Conservation (phyloP, 2,888 invertebrate species). For the Adineta ricciae region DNA sequence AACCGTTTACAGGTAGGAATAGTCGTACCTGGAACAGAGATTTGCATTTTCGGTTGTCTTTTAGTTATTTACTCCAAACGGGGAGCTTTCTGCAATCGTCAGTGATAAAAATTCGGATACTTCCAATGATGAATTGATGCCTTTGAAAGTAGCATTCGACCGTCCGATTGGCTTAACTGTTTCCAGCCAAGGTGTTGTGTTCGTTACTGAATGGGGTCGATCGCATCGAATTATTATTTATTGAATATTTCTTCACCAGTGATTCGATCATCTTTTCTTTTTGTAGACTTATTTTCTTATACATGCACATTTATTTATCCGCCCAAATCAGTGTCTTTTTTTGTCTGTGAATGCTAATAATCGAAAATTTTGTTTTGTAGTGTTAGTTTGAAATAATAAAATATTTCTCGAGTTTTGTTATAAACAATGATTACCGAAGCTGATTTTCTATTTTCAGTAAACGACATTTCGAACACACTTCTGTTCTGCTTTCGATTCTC, state of each 20-base stretch:
- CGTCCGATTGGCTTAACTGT: neutral
- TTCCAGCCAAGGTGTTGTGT: neutral
- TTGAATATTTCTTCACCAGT: neutral
- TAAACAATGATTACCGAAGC: no score
- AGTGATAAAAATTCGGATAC: neutral
- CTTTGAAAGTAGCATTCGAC: neutral
- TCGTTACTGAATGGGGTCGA: constrained; percentile 16
- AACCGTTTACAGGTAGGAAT: neutral
- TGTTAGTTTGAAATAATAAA: neutral
- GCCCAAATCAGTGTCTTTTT: neutral
- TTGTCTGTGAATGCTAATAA: neutral
- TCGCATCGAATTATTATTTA: neutral
- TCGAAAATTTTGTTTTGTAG: neutral
- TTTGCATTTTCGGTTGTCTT: neutral
- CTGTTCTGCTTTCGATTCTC: no score
- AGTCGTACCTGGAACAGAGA: no score
- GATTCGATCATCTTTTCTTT: neutral
- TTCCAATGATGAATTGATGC: neutral
- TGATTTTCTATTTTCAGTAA: no score
- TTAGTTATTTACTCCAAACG: neutral
- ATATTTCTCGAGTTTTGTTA: no score
- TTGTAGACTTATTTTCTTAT: neutral
- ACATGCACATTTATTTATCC: neutral
- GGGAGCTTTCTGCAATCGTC: neutral
- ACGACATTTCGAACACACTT: no score